Evolutionary conservation across 2,113 vertebrate species (phyloP).

Genomic region (Eulacestoma nigropectus): DNA sequence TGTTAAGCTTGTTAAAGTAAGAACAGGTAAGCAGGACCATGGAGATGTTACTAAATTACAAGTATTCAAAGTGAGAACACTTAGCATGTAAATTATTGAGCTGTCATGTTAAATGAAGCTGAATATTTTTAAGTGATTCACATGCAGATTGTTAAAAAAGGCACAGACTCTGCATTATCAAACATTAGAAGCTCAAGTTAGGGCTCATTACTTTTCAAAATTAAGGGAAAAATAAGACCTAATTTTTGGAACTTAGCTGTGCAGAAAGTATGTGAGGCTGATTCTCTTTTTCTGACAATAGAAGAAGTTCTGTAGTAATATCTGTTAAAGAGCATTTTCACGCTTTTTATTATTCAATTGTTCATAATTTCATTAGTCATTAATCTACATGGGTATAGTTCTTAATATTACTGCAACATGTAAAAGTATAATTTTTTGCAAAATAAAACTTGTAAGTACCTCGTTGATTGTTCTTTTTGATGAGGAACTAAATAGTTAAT

Average conservation of each 20-base stretch:
- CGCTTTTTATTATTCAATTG: neutral
- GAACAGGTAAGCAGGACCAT: neutral
- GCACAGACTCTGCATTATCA: neutral
- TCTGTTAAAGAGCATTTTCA: neutral
- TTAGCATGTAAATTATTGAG: neutral
- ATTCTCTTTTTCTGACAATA: neutral
- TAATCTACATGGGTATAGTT: neutral
- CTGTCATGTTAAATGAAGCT: neutral
- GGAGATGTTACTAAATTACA: neutral
- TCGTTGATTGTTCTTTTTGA: neutral
- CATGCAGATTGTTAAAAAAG: neutral
- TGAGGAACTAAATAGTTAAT: neutral
- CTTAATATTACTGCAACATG: neutral
- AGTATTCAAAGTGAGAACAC: neutral
- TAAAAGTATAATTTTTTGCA: neutral
- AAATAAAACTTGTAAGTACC: neutral
- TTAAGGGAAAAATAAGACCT: neutral
- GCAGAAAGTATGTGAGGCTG: neutral
- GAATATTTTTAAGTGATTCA: slow-evolving; percentile 12
- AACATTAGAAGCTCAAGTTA: neutral
- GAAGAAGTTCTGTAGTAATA: neutral
- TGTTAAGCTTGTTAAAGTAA: neutral
- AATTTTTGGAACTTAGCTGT: neutral
- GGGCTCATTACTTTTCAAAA: neutral
- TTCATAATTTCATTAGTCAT: neutral